Percentiles rank a stretch among this genome's conserved stretches.
phyloP scores from a whole-genome alignment of 1,140 invertebrate species.

The Lutraria rhynchaena region DNA sequence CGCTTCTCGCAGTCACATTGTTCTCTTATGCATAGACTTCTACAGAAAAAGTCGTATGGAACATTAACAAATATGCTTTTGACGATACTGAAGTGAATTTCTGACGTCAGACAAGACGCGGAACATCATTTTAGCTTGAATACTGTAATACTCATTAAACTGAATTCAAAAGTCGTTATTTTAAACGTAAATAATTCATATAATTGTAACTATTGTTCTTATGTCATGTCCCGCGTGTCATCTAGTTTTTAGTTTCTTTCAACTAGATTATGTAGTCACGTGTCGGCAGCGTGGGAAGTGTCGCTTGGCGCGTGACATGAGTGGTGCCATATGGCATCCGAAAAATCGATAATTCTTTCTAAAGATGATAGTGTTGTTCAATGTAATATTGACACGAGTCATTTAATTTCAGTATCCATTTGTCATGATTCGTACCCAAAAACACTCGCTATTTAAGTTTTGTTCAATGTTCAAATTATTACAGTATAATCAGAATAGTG shows the following conservation, averaged over 20 bases:
- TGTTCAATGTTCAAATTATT: neutral
- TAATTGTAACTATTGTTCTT: neutral
- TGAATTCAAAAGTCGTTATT: slow-evolving; percentile 7
- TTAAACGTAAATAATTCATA: slow-evolving; percentile 4
- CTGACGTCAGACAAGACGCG: neutral
- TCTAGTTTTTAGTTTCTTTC: slow-evolving; percentile 12
- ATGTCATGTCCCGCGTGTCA: slow-evolving; percentile 3
- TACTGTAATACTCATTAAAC: slow-evolving; percentile 15
- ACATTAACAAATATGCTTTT: neutral
- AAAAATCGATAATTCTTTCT: neutral
- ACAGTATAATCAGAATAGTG: neutral
- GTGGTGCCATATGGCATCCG: slow-evolving; percentile 29
- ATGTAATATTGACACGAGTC: neutral
- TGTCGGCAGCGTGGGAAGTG: slow-evolving; percentile 37
- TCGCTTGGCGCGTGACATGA: slow-evolving; percentile 34
- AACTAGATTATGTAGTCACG: slow-evolving; percentile 17
- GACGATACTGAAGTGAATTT: neutral
- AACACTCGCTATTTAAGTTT: neutral
- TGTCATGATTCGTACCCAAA: neutral
- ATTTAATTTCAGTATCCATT: neutral
- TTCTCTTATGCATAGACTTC: neutral
- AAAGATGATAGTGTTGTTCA: neutral
- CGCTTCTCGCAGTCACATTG: neutral
- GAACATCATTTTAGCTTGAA: slow-evolving; percentile 17
- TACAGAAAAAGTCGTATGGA: neutral